A percentile compares a stretch with the other conserved stretches of the same genome.
phyloP scores from a whole-genome alignment of 1,140 invertebrate species.

The Nixonia krombeini region DNA sequence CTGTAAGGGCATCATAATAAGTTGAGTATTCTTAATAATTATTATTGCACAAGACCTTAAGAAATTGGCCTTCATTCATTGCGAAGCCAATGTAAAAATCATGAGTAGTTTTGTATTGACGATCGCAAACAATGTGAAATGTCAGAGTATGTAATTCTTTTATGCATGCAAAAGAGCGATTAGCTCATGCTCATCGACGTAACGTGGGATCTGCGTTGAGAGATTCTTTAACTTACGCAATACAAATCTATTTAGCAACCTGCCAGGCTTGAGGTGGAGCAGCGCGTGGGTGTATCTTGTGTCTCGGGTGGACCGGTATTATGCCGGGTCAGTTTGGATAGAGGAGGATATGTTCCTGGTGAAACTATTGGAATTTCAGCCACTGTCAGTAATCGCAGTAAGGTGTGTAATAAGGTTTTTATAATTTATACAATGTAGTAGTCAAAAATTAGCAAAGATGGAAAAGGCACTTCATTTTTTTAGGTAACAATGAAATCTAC shows the following conservation, averaged over 20 bases:
- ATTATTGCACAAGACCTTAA: no score
- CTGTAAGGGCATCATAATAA: no score
- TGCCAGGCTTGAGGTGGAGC: slow-evolving; percentile 91
- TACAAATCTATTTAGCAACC: slow-evolving; percentile 80
- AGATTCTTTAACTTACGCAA: slow-evolving; percentile 27
- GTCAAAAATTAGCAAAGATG: no score
- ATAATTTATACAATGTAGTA: no score
- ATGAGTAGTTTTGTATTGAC: neutral
- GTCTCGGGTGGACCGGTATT: slow-evolving; percentile 86
- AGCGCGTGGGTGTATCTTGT: slow-evolving; percentile 88
- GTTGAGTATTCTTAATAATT: no score
- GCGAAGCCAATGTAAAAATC: neutral
- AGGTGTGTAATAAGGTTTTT: slow-evolving; percentile 72
- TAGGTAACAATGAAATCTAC: slow-evolving; percentile 71
- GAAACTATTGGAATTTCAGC: slow-evolving; percentile 91
- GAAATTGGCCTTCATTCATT: no score
- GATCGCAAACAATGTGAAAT: slow-evolving; percentile 15
- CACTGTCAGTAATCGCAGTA: slow-evolving; percentile 87
- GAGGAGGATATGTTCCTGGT: slow-evolving; percentile 93
- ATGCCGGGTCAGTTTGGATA: slow-evolving; percentile 87
- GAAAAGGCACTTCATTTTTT: no score
- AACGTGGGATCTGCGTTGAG: slow-evolving; percentile 8
- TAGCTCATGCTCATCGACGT: slow-evolving; percentile 7
- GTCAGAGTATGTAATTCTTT: neutral
- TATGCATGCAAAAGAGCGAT: slow-evolving; percentile 15